These are phyloP conservation scores for Bombus impatiens DNA, from an alignment of 1,140 invertebrate genomes.

Conservation along the genomic window DNA sequence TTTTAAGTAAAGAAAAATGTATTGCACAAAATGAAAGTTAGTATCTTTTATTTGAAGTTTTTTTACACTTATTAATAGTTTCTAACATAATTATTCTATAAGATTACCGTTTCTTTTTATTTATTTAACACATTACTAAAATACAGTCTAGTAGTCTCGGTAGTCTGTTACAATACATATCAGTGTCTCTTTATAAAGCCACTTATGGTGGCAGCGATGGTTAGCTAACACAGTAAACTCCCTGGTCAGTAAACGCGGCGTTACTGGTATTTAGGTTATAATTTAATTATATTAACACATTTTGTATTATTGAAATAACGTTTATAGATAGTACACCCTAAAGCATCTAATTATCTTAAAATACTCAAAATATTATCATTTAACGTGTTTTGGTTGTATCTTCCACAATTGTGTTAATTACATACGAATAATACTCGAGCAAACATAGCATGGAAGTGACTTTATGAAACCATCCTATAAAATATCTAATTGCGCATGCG, in stretches of 20 bases:
- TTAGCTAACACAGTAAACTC: neutral
- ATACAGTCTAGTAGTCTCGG: no score
- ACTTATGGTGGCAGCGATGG: neutral
- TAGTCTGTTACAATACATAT: neutral
- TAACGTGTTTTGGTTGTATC: neutral
- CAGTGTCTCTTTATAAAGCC: neutral
- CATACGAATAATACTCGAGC: neutral
- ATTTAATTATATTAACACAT: neutral
- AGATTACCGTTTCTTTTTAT: neutral
- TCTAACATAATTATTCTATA: neutral
- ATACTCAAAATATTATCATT: neutral
- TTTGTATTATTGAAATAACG: neutral
- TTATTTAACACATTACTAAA: neutral
- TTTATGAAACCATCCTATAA: neutral
- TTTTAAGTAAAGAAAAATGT: neutral
- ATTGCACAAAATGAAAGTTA: neutral
- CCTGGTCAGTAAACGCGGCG: neutral
- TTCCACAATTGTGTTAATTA: neutral
- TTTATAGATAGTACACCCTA: no score
- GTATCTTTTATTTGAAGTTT: neutral
- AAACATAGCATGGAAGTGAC: neutral
- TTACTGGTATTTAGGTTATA: neutral
- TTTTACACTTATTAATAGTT: neutral
- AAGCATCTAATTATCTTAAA: neutral
- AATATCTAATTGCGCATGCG: slow-evolving; percentile 23